phyloP scores from a whole-genome alignment of 2,113 vertebrate genomes.

The Cyanoderma ruficeps region DNA sequence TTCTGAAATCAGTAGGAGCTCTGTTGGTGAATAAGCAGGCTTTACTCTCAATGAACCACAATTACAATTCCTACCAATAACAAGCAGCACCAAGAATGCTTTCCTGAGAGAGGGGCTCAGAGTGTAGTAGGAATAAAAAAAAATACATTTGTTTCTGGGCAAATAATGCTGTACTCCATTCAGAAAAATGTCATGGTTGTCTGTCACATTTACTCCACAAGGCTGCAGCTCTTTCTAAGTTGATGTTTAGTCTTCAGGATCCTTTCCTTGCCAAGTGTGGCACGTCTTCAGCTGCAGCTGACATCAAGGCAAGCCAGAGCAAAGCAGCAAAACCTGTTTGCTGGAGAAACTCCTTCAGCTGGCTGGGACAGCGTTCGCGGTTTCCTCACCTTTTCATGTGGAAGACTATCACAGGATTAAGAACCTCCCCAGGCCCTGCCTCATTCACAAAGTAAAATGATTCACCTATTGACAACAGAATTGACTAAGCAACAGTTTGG shows the following conservation, averaged over 20 bases:
- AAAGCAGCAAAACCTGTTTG: conserved; percentile 15
- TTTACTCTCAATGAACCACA: neutral
- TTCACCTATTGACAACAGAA: neutral
- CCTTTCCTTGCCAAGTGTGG: neutral
- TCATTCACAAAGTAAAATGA: neutral
- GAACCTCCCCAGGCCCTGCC: neutral
- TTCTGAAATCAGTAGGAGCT: neutral
- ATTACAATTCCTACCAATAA: neutral
- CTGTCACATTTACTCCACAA: neutral
- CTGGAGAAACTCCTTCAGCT: neutral
- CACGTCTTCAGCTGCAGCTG: neutral
- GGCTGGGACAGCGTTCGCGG: neutral
- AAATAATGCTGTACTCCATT: neutral
- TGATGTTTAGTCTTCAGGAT: neutral
- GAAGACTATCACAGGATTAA: neutral
- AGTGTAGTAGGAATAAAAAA: neutral
- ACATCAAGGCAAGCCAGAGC: neutral
- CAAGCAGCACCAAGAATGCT: neutral
- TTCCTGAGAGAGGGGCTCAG: neutral
- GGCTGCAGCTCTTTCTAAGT: neutral
- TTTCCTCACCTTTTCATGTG: neutral
- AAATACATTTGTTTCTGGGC: neutral
- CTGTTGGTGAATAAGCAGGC: neutral
- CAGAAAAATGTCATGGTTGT: neutral
- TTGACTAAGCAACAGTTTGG: neutral